phyloP scores from a whole-genome alignment of 1,140 invertebrate species.

The Drosophila asahinai region DNA sequence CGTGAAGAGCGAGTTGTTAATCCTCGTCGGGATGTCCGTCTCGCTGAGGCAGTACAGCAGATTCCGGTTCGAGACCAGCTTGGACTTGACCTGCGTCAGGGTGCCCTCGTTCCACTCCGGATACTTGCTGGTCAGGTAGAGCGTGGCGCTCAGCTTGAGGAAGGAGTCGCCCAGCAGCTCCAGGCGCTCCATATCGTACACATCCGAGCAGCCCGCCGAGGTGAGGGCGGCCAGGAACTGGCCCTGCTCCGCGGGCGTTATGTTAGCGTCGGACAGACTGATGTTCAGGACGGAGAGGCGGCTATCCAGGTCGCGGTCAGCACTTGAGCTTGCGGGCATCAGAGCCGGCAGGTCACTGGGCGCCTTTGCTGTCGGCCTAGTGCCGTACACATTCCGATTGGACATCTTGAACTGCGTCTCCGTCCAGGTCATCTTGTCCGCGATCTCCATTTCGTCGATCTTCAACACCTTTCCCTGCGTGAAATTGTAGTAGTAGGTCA shows the following conservation, averaged over 20 bases:
- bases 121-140: conserved; percentile 91
- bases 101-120: conserved; percentile 90
- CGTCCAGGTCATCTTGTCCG: conserved; percentile 54
- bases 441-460: conserved; percentile 49
- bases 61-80: conserved; percentile 93
- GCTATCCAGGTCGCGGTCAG: neutral
- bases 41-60: conserved; percentile 88
- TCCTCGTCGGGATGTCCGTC: conserved; percentile 61
- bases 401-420: conserved; percentile 68
- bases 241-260: conserved; percentile 70
- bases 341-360: conserved; percentile 29
- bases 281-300: conserved; percentile 39
- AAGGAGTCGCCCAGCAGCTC: conserved; percentile 96
- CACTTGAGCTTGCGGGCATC: neutral
- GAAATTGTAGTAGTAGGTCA: conserved; percentile 88
- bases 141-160: conserved; percentile 91
- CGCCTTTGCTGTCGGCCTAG: neutral
- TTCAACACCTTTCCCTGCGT: conserved; percentile 15
- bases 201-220: conserved; percentile 89
- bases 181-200: conserved; percentile 92
- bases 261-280: conserved; percentile 40
- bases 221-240: conserved; percentile 89
- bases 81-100: conserved; percentile 91
- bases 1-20: conserved; percentile 57
- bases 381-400: conserved; percentile 36